Evolutionary conservation across 2,888 invertebrate genomes (phyloP).

Genomic region (Philopedon plagiatum): DNA sequence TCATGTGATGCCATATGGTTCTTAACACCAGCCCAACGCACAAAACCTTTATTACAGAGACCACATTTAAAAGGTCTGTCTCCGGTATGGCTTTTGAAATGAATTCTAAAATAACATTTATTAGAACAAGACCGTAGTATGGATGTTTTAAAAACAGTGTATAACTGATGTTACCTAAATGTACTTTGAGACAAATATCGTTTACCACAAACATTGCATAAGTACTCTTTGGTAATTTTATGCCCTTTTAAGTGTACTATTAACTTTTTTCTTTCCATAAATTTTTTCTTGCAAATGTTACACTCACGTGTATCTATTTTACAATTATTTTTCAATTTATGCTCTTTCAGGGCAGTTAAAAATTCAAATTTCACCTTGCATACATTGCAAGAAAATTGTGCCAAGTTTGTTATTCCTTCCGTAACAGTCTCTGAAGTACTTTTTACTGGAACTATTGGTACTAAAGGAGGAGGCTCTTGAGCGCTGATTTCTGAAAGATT

Average conservation of each 20-base stretch:
- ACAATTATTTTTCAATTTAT: conserved; percentile 50
- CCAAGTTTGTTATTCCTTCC: conserved; percentile 21
- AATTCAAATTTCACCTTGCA: conserved; percentile 61
- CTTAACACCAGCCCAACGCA: conserved; percentile 65
- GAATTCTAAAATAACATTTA: conserved; percentile 66
- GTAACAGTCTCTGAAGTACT: conserved; percentile 16
- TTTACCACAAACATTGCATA: conserved; percentile 67
- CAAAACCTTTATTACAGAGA: conserved; percentile 65
- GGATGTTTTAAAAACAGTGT: too few relatives aligned
- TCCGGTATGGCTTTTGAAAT: conserved; percentile 75
- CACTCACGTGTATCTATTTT: conserved; percentile 58
- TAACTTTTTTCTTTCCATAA: conserved; percentile 62
- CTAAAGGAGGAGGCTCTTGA: conserved; percentile 2
- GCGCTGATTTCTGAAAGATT: neutral
- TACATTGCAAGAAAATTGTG: conserved; percentile 59
- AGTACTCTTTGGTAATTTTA: conserved; percentile 64
- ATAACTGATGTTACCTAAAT: too few relatives aligned
- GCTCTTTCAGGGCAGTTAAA: conserved; percentile 59
- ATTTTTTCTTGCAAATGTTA: conserved; percentile 64
- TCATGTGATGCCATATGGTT: conserved; percentile 66
- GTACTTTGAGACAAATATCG: conserved; percentile 67
- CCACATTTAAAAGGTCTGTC: conserved; percentile 66
- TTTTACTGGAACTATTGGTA: conserved; percentile 50
- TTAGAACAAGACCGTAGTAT: too few relatives aligned
- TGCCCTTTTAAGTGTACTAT: conserved; percentile 66